phyloP scores from a whole-genome alignment of 2,888 invertebrate genomes.

The Patella depressa region DNA sequence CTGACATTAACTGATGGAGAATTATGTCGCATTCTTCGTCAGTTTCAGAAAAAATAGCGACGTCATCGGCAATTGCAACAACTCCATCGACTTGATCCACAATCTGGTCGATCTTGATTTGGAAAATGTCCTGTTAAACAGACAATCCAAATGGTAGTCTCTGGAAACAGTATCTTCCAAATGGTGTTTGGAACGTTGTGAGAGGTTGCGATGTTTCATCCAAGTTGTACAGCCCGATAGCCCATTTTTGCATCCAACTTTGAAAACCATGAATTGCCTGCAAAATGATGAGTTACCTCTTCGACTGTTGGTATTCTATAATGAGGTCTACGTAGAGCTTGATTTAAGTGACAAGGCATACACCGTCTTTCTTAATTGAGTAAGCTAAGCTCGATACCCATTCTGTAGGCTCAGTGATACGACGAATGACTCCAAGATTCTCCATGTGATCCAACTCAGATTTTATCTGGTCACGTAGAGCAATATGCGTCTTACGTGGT shows the following conservation, averaged over 20 bases:
- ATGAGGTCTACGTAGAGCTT: background rate
- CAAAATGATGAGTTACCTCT: too few relatives aligned
- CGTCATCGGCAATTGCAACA: conserved; percentile 16
- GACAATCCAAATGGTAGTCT: background rate
- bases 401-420: background rate
- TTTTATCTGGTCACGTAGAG: conserved; percentile 2
- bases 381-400: conserved; percentile 4
- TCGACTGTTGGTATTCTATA: background rate
- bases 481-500: background rate
- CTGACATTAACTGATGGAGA: conserved; percentile 17
- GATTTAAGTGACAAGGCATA: background rate
- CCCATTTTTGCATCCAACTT: too few relatives aligned
- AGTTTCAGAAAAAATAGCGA: conserved; percentile 23
- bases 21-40: conserved; percentile 25
- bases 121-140: background rate
- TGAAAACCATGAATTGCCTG: too few relatives aligned
- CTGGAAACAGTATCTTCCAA: background rate
- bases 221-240: too few relatives aligned
- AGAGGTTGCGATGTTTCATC: too few relatives aligned
- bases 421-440: conserved; percentile 1
- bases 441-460: background rate
- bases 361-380: conserved; percentile 5
- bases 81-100: background rate
- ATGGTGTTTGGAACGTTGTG: conserved; percentile 25
- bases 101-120: background rate